Evolutionary conservation across 2,113 vertebrate genomes (phyloP).

Genomic region (Microcebus lehilahytsara): DNA sequence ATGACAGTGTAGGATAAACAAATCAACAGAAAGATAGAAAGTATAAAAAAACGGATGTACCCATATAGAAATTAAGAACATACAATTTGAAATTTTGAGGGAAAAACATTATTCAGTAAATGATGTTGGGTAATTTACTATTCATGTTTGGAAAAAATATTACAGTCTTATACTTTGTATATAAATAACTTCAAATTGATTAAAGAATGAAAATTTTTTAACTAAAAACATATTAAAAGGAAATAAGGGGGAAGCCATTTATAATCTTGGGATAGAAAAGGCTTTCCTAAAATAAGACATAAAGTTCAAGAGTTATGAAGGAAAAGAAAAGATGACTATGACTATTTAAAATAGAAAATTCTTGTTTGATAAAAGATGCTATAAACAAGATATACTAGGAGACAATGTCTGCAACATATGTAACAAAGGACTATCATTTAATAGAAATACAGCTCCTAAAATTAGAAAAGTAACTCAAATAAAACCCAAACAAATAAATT

Average conservation of each 20-base stretch:
- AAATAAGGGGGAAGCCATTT: not conserved
- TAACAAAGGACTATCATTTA: not conserved
- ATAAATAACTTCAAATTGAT: conserved; percentile 26
- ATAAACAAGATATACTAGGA: conserved; percentile 18
- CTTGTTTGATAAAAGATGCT: not conserved
- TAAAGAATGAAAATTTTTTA: not conserved
- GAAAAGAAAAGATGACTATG: not conserved
- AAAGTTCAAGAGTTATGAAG: not conserved
- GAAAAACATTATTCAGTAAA: not conserved
- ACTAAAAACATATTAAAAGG: conserved; percentile 21
- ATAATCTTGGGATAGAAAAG: not conserved
- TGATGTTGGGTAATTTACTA: not conserved
- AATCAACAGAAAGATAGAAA: not conserved
- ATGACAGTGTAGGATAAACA: not conserved
- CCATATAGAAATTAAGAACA: not conserved
- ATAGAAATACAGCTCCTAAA: not conserved
- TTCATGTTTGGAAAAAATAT: not conserved
- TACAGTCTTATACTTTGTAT: not conserved
- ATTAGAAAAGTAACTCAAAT: not conserved
- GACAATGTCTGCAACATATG: not conserved
- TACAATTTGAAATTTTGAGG: not conserved
- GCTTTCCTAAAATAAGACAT: not conserved
- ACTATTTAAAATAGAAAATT: conserved; percentile 30
- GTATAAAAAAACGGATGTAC: conserved; percentile 23
- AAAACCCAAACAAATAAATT: not conserved